A percentile compares a stretch with the other conserved stretches of the same genome.
Conservation (phyloP, 1,140 invertebrate species). For the Pentalonia nigronervosa region DNA sequence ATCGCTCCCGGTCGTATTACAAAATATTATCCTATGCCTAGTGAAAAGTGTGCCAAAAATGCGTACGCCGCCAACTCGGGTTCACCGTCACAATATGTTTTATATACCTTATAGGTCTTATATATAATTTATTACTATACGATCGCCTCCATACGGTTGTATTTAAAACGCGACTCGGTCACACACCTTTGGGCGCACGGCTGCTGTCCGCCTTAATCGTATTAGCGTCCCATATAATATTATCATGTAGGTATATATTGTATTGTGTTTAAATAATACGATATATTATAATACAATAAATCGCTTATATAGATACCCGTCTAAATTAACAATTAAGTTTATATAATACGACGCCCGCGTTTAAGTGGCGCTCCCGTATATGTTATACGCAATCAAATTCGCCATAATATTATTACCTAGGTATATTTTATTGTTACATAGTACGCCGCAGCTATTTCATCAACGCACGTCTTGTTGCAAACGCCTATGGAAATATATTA, state of each 20-base stretch:
- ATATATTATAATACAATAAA: not conserved
- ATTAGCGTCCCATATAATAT: not conserved
- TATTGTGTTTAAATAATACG: not conserved
- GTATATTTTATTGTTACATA: not conserved
- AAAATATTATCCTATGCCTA: not conserved
- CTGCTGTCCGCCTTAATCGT: constrained; percentile 28
- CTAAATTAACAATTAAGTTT: not conserved
- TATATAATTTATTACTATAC: too few species aligned
- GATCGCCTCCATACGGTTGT: not conserved
- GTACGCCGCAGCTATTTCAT: not conserved
- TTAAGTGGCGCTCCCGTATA: not conserved
- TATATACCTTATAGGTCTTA: too few species aligned
- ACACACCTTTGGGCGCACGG: not conserved
- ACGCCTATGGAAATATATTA: not conserved
- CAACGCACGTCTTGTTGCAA: not conserved
- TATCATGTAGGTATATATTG: not conserved
- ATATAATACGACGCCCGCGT: not conserved
- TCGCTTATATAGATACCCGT: not conserved
- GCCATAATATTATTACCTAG: not conserved
- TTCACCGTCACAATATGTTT: too few species aligned
- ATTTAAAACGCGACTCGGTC: not conserved
- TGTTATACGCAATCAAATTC: not conserved
- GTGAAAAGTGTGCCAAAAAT: not conserved
- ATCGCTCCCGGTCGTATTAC: not conserved
- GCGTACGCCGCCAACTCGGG: not conserved